Conservation (phyloP, 2,888 invertebrate species). For the Chrysolina americana region DNA sequence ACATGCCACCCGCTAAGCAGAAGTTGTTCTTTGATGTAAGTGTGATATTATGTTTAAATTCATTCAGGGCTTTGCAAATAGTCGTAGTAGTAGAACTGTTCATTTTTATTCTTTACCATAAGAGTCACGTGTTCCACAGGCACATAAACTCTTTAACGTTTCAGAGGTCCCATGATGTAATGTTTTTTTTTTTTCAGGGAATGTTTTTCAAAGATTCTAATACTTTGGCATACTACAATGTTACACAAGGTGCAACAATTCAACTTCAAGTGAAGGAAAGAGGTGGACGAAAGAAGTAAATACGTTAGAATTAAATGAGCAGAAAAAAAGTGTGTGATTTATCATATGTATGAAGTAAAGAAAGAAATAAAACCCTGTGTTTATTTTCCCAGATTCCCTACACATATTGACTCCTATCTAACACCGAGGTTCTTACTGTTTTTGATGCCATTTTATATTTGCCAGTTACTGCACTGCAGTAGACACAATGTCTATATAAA, state of each 20-base stretch:
- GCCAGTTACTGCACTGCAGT: too few species aligned
- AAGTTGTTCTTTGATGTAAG: constrained; percentile 93
- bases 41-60: constrained; percentile 29
- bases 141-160: too few species aligned
- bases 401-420: too few species aligned
- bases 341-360: not conserved
- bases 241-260: constrained; percentile 86
- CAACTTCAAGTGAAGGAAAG: constrained; percentile 96
- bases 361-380: not conserved
- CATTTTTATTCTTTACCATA: too few species aligned
- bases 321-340: not conserved
- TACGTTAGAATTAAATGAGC: not conserved
- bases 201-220: constrained; percentile 98
- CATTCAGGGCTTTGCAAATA: not conserved
- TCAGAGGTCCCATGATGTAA: too few species aligned
- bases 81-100: too few species aligned
- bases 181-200: constrained; percentile 76
- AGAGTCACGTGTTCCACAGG: too few species aligned
- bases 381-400: too few species aligned
- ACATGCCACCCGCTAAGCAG: constrained; percentile 97
- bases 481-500: too few species aligned
- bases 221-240: constrained; percentile 95
- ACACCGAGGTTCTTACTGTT: too few species aligned
- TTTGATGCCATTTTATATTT: too few species aligned
- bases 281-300: constrained; percentile 96